These are phyloP conservation scores for Achatina immaculata DNA, from an alignment of 1,140 invertebrate species.

Conservation along the genomic window DNA sequence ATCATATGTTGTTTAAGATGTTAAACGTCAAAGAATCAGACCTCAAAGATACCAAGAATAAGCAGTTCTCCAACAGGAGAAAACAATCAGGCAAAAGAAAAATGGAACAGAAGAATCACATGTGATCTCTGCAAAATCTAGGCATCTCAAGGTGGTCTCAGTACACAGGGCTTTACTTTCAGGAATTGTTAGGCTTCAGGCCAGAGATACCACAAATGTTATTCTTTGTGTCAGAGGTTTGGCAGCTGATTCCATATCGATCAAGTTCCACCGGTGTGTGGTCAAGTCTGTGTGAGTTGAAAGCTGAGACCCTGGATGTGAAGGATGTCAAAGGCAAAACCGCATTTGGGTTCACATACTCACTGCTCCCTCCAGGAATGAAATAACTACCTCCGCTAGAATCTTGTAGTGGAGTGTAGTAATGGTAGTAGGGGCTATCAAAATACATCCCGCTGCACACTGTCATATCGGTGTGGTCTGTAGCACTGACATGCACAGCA, in stretches of 20 bases:
- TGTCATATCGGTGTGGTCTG: neutral
- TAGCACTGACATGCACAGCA: neutral
- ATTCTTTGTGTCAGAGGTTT: neutral
- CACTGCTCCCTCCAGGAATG: neutral
- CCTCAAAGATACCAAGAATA: too few relatives aligned
- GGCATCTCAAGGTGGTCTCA: too few relatives aligned
- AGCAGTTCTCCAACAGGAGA: too few relatives aligned
- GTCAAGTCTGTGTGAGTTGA: neutral
- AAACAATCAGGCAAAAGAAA: too few relatives aligned
- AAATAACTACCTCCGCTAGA: conserved; percentile 3
- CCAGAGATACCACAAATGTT: neutral
- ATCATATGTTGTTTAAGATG: too few relatives aligned
- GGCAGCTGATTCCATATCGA: neutral
- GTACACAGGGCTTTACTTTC: too few relatives aligned
- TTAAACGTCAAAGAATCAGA: too few relatives aligned
- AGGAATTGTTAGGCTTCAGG: neutral
- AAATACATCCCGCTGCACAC: conserved; percentile 3
- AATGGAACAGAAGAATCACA: too few relatives aligned
- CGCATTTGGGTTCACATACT: conserved; percentile 51
- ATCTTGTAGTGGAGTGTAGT: conserved; percentile 27
- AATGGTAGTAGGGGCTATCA: conserved; percentile 39
- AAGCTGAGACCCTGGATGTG: neutral
- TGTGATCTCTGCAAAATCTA: too few relatives aligned
- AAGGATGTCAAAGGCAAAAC: conserved; percentile 42
- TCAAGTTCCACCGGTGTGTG: neutral